phyloP scores from a whole-genome alignment of 1,140 invertebrate genomes.

The Laupala kohalensis region DNA sequence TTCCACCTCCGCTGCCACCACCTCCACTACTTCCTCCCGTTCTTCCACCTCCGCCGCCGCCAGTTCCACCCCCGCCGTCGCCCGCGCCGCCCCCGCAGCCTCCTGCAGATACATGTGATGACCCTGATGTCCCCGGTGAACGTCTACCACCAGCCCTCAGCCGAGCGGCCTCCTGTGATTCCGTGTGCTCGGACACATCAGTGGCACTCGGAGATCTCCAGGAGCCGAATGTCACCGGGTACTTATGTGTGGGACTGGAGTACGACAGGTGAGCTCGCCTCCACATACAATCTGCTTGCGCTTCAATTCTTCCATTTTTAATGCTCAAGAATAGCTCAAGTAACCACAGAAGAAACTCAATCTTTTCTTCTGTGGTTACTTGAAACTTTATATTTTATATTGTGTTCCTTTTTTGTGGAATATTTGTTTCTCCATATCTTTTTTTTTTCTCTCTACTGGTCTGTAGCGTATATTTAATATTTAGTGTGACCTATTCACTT shows the following conservation, averaged over 20 bases:
- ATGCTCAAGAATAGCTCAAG: too few relatives aligned
- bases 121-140: slow-evolving; percentile 1
- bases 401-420: too few relatives aligned
- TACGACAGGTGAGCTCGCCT: slow-evolving; percentile 48
- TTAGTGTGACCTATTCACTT: too few relatives aligned
- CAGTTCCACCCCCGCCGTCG: slow-evolving; percentile 15
- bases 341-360: too few relatives aligned
- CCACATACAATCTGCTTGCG: not conserved
- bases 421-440: too few relatives aligned
- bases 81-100: not conserved
- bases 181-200: slow-evolving; percentile 68
- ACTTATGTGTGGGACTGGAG: slow-evolving; percentile 62
- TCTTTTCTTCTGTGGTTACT: too few relatives aligned
- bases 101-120: not conserved
- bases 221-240: slow-evolving; percentile 54
- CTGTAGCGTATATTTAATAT: too few relatives aligned
- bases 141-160: slow-evolving; percentile 29
- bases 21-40: slow-evolving; percentile 22
- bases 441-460: too few relatives aligned
- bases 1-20: slow-evolving; percentile 20
- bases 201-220: slow-evolving; percentile 56
- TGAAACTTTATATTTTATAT: too few relatives aligned
- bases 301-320: not conserved
- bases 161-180: slow-evolving; percentile 65
- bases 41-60: slow-evolving; percentile 20